Evolutionary conservation across 2,113 vertebrate genomes (phyloP).

Genomic region (Clarias batrachus): DNA sequence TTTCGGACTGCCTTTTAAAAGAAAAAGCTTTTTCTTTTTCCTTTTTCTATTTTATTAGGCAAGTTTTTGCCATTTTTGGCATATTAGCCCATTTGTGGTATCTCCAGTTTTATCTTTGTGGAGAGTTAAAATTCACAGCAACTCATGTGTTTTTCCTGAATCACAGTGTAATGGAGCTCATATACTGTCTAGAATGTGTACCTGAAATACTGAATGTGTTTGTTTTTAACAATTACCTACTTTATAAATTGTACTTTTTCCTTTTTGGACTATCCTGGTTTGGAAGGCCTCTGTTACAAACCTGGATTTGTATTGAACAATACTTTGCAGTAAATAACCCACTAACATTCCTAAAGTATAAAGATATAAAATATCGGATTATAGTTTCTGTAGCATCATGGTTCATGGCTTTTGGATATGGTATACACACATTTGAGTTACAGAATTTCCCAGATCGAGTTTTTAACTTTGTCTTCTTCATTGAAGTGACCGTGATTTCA

Average conservation of each 20-base stretch:
- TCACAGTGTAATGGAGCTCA: conserved; percentile 21
- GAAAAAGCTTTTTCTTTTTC: background rate
- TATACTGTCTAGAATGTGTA: conserved; percentile 13
- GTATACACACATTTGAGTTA: background rate
- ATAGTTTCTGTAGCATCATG: background rate
- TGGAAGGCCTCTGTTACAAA: conserved; percentile 30
- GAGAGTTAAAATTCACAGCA: conserved; percentile 16
- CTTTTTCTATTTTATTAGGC: background rate
- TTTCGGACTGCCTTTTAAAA: background rate
- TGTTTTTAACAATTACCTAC: background rate
- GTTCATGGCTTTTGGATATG: background rate
- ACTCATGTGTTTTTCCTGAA: conserved; percentile 24
- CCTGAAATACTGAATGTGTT: background rate
- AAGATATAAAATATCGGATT: conserved; percentile 19
- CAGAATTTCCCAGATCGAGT: background rate
- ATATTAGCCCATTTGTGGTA: conserved; percentile 23
- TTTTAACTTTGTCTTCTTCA: conserved; percentile 6
- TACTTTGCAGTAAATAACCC: conserved; percentile 41
- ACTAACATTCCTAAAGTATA: conserved; percentile 36
- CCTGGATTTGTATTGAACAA: conserved; percentile 36
- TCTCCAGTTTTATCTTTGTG: conserved; percentile 10
- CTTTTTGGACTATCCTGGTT: conserved; percentile 18
- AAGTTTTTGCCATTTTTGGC: conserved; percentile 17
- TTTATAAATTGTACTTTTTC: background rate
- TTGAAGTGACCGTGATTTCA: conserved; percentile 3